Evolutionary conservation across 2,888 invertebrate species (phyloP).

Genomic region (Cenopis cana): DNA sequence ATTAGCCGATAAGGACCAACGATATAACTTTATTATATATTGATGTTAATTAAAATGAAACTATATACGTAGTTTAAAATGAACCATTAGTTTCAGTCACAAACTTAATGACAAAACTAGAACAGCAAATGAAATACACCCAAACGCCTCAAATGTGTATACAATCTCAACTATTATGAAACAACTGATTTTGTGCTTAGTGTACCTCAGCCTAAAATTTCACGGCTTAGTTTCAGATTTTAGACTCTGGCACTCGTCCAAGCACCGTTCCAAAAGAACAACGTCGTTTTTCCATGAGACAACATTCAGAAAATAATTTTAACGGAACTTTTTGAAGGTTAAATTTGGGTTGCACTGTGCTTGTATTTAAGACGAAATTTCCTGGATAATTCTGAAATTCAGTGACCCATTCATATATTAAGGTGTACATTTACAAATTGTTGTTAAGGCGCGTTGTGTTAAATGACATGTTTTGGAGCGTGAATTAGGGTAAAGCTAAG

Average conservation of each 20-base stretch:
- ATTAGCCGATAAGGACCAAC: too few species aligned
- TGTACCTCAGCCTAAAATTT: conserved; percentile 50
- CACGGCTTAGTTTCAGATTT: conserved; percentile 53
- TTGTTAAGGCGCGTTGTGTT: conserved; percentile 39
- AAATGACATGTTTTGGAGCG: conserved; percentile 38
- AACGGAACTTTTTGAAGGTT: background rate
- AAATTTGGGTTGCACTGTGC: background rate
- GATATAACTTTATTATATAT: too few species aligned
- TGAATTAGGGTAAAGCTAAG: conserved; percentile 11
- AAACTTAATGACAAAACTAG: too few species aligned
- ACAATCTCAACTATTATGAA: conserved; percentile 13
- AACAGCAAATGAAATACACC: background rate
- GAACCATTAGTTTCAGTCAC: too few species aligned
- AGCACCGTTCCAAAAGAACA: conserved; percentile 14
- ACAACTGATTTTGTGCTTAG: conserved; percentile 48
- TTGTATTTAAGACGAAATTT: conserved; percentile 17
- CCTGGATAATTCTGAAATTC: conserved; percentile 32
- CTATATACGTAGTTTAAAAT: too few species aligned
- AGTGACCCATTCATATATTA: conserved; percentile 44
- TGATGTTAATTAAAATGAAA: too few species aligned
- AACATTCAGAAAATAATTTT: conserved; percentile 44
- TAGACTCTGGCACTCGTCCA: conserved; percentile 51
- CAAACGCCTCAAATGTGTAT: background rate
- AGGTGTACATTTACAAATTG: conserved; percentile 44
- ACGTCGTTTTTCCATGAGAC: conserved; percentile 3